Conservation (phyloP, 2,797 vertebrate species). For the Myotis daubentonii region DNA sequence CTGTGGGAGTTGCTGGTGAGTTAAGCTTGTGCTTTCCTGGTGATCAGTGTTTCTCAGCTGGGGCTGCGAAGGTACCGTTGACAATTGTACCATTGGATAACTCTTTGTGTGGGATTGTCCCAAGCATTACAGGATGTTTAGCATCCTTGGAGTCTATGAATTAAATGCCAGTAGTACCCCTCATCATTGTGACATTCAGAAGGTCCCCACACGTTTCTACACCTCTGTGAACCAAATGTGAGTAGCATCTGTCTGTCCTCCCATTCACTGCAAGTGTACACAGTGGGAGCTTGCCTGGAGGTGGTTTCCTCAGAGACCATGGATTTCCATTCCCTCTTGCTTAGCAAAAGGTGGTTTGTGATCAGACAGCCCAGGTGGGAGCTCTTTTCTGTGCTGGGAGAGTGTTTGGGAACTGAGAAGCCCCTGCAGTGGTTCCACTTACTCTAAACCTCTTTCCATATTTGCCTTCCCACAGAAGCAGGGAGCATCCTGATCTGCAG, state of each 20-base stretch:
- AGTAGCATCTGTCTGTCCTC: neutral
- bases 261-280: neutral
- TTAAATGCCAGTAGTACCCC: neutral
- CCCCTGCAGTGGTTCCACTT: neutral
- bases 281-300: neutral
- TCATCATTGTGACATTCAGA: neutral
- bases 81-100: neutral
- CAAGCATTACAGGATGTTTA: neutral
- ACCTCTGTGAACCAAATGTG: neutral
- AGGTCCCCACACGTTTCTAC: neutral
- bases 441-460: neutral
- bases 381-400: neutral
- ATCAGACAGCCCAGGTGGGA: neutral
- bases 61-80: neutral
- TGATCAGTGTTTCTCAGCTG: neutral
- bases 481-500: constrained; percentile 94
- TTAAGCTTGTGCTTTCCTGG: neutral
- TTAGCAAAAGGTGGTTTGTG: neutral
- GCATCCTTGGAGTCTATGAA: neutral
- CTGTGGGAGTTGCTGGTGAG: neutral
- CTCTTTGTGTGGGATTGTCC: neutral
- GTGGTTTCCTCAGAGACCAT: neutral
- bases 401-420: neutral
- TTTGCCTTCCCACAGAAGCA: constrained; percentile 87
- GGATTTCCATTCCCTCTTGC: neutral